phyloP scores from a whole-genome alignment of 1,140 invertebrate genomes.

The Drosophila erecta region DNA sequence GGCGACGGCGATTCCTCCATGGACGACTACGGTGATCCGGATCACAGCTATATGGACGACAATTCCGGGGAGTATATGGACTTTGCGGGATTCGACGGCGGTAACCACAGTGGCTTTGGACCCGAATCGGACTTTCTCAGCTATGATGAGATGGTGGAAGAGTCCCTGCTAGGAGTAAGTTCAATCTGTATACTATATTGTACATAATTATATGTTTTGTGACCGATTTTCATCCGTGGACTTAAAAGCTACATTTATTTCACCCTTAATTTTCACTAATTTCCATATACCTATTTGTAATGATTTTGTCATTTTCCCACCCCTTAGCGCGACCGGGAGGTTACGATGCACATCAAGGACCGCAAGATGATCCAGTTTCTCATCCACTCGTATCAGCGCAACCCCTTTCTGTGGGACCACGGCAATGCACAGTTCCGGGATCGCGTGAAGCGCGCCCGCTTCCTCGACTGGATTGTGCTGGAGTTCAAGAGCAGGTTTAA shows the following conservation, averaged over 20 bases:
- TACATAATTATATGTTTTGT: background rate
- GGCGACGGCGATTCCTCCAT: slow-evolving; percentile 56
- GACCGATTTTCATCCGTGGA: background rate
- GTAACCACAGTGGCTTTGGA: slow-evolving; percentile 27
- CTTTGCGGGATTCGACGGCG: slow-evolving; percentile 46
- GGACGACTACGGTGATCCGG: slow-evolving; percentile 60
- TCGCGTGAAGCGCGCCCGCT: slow-evolving; percentile 72
- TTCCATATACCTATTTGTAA: background rate
- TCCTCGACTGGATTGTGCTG: slow-evolving; percentile 77
- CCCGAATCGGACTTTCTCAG: slow-evolving; percentile 59
- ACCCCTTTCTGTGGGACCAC: slow-evolving; percentile 80
- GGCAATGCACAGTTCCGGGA: slow-evolving; percentile 77
- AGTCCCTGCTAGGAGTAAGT: slow-evolving; percentile 74
- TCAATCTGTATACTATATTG: background rate
- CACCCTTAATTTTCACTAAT: slow-evolving; percentile 7
- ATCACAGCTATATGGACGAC: slow-evolving; percentile 56
- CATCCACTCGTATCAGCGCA: slow-evolving; percentile 77
- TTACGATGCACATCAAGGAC: slow-evolving; percentile 81
- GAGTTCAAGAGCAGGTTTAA: slow-evolving; percentile 80
- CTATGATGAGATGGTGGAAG: slow-evolving; percentile 81
- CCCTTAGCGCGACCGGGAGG: slow-evolving; percentile 58
- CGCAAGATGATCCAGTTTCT: slow-evolving; percentile 83
- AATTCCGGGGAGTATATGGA: slow-evolving; percentile 62
- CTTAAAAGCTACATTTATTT: background rate
- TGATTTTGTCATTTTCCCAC: background rate